Base-by-base conservation (phyloP, 2,797 vertebrate species). In the Prunella strophiata region DNA sequence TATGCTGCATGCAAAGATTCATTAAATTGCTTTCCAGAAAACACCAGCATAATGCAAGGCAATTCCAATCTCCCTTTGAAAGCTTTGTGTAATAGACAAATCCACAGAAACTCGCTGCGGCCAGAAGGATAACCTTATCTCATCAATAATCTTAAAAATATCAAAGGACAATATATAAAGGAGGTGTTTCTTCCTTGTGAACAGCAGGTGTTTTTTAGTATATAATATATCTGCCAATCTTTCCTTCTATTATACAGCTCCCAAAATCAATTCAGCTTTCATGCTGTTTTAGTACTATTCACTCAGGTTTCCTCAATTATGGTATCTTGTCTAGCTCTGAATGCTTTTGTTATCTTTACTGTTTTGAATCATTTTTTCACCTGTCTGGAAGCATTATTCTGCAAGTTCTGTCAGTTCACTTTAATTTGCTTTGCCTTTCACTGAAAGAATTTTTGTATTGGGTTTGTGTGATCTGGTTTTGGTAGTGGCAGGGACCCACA, bases 281-380 rank as follows among this genome's bases (percentile, higher is more conserved):
- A 80, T 91, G 88, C 89, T 96, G 95, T 89, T 97, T 96, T 94
- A 79, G 61, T 86, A 81, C 80, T 93, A 94, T 96, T 96, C 90
- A 95, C 73, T 90, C 76, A 95, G 84, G 61, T 96, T 67, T 68
- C 61, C 38, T 90, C 86, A 95, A 85, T 96, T 96, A 92, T 0
- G 3, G 47, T 57, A 74, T 94, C 91, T 89, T 94, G 85, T 93
- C 81, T 67, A 87, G 91, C 92, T 96, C 92, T 75, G 88, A 96
- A 77, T 92, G 94, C 72, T 93, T 97, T 97, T 95, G 88, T 96
- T 81, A 91, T 79, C 42, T 96, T 97, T 89, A 85, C 63, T 72
- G 20, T 95, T 97, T 97, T 88, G 94, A 96, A 85, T 91, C 21
- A 77, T 52, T 96, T 96, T 54, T 51, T 54, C 51, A 62, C 25